Evolutionary conservation across 2,888 invertebrate genomes (phyloP), one percentile per base, ranked within the genome.

Genomic region (Hydrotaea cyrtoneurina): DNA sequence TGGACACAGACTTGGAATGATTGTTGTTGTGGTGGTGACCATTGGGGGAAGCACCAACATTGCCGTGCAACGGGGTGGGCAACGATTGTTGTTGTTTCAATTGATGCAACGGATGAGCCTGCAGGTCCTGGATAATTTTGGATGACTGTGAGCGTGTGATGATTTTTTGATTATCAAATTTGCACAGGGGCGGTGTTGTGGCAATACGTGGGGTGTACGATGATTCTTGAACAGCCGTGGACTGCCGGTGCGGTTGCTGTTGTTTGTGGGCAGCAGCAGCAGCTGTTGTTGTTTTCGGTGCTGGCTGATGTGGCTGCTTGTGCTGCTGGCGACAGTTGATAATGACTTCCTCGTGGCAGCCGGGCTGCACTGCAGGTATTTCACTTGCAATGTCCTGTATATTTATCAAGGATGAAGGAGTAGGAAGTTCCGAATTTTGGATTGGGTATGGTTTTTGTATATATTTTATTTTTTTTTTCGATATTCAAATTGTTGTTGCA

Each of bases 1-100:
- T 91, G 73, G 92, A 93, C 62, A 93, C 93, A 78, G 92, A 92
- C 83, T 92, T 91, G 81, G 92, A 88, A 78, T 85, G 85, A 77
- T 82, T 82, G 31, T 31, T 31, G 31, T 31, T 31, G 31, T 31
- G 62, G 46, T 83, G 84, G 82, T 80, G 69, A 75, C 84, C 84
- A 84, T 86, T 73, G 73, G 85, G 53, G 78, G 87, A 83, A 83
- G 85, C 82, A 84, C 85, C 83, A 86, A 85, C 57, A 86, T 84
- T 72, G 86, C 86, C 83, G 83, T 89, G 89, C 83, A 91, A 86
- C 17, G 91, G 89, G 10, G 87, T 89, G 79, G 89, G 92, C 89
- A 89, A 86, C 82, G 90, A 90, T 81, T 91, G 91, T 72, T 90
- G 91, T 85, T 89, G 90, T 86, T 91, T 91, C 86, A 90, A 73